Conservation (phyloP, 1,140 invertebrate species). For the Pomacea maculata region DNA sequence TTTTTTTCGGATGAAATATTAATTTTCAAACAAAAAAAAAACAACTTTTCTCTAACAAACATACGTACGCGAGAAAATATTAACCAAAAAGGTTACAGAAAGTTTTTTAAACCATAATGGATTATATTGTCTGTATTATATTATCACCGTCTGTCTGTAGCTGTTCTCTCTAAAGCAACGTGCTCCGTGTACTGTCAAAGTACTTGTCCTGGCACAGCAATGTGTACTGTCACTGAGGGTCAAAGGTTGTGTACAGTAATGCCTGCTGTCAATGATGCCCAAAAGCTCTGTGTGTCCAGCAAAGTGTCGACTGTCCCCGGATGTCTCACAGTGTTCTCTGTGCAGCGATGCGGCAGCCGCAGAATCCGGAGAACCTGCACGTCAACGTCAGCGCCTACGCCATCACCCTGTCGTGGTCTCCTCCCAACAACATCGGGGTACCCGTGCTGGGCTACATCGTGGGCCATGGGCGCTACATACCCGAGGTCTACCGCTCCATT, state of each 20-base stretch:
- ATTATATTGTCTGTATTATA: too few relatives aligned
- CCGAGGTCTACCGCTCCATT: slow-evolving; percentile 83
- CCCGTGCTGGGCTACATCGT: slow-evolving; percentile 90
- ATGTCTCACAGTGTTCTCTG: neutral
- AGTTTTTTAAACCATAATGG: too few relatives aligned
- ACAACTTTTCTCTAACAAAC: neutral
- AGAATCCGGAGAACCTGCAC: slow-evolving; percentile 79
- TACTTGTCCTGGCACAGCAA: too few relatives aligned
- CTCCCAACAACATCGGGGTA: slow-evolving; percentile 72
- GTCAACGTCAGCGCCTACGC: slow-evolving; percentile 79
- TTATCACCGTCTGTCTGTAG: too few relatives aligned
- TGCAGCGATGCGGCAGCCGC: slow-evolving; percentile 81
- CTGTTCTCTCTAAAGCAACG: too few relatives aligned
- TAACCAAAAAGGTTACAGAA: too few relatives aligned
- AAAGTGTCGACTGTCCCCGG: too few relatives aligned
- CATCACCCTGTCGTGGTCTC: slow-evolving; percentile 86
- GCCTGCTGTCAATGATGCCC: neutral
- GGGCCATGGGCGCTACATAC: slow-evolving; percentile 93
- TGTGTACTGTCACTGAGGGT: neutral
- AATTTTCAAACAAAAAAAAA: neutral
- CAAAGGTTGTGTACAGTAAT: neutral
- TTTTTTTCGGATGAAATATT: neutral
- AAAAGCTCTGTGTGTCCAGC: too few relatives aligned
- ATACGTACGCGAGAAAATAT: neutral
- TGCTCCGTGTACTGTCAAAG: too few relatives aligned